These are phyloP conservation scores for Solen grandis DNA, from an alignment of 1,140 invertebrate species.

Conservation along the genomic window DNA sequence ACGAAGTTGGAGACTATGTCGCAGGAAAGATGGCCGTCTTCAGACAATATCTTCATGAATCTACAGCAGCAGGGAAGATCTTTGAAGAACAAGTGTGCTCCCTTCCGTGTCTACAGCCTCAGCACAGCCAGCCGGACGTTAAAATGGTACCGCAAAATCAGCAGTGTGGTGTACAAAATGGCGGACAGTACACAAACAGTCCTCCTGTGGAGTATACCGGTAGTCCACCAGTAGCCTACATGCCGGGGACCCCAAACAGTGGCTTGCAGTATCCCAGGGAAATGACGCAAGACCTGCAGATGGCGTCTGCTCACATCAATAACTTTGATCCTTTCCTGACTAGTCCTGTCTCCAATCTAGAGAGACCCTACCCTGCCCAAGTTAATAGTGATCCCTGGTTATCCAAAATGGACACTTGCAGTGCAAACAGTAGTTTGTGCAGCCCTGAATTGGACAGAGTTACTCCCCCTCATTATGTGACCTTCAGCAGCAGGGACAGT, in stretches of 20 bases:
- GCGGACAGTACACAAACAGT: not conserved
- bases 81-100: slow-evolving; percentile 27
- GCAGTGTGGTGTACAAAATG: not conserved
- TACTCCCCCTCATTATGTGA: slow-evolving; percentile 6
- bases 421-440: slow-evolving; percentile 6
- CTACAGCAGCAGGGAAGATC: slow-evolving; percentile 8
- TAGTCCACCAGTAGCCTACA: too few relatives aligned
- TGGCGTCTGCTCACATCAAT: not conserved
- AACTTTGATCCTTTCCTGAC: not conserved
- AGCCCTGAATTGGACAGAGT: not conserved
- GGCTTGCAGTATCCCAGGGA: not conserved
- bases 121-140: not conserved
- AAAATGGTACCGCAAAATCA: not conserved
- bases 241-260: not conserved
- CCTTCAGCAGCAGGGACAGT: slow-evolving; percentile 7
- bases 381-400: slow-evolving; percentile 16
- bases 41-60: not conserved
- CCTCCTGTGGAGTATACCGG: not conserved
- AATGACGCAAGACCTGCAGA: too few relatives aligned
- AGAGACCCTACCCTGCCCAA: not conserved
- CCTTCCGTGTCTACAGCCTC: not conserved
- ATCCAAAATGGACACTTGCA: not conserved
- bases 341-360: too few relatives aligned
- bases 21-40: slow-evolving; percentile 32
- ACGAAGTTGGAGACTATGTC: slow-evolving; percentile 33